Conservation (phyloP, 2,797 vertebrate genomes). For the Eleutherodactylus coqui region DNA sequence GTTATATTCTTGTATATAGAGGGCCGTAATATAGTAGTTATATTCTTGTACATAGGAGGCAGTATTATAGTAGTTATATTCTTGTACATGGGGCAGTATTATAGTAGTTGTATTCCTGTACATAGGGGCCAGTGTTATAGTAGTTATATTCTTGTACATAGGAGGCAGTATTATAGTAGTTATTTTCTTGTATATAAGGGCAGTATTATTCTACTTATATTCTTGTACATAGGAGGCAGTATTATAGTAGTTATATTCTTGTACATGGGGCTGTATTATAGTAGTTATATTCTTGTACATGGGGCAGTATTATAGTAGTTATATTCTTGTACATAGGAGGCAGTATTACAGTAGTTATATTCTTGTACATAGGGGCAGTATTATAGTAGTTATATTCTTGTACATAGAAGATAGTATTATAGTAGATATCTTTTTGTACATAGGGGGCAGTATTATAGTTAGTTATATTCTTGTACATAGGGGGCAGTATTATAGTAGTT, state of each 20-base stretch:
- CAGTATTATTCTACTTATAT: no score
- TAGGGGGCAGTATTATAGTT: no score
- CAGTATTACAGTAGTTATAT: constrained; percentile 8
- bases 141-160: neutral
- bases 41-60: constrained; percentile 1
- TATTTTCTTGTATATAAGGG: neutral
- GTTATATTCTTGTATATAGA: no score
- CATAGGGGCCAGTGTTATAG: neutral
- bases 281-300: no score
- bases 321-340: neutral
- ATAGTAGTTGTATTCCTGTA: neutral
- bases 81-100: neutral
- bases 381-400: constrained; percentile 2
- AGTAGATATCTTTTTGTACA: no score
- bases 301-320: constrained; percentile 19
- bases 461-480: no score
- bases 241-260: constrained; percentile 4
- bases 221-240: neutral
- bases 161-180: constrained; percentile 3
- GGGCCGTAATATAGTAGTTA: neutral
- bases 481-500: neutral
- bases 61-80: constrained; percentile 16
- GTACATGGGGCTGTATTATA: neutral
- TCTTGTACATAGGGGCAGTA: neutral
- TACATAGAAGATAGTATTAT: neutral